Percentiles rank a stretch among this genome's conserved stretches.
phyloP scores from a whole-genome alignment of 1,140 invertebrate species.

The Marisa cornuarietis region DNA sequence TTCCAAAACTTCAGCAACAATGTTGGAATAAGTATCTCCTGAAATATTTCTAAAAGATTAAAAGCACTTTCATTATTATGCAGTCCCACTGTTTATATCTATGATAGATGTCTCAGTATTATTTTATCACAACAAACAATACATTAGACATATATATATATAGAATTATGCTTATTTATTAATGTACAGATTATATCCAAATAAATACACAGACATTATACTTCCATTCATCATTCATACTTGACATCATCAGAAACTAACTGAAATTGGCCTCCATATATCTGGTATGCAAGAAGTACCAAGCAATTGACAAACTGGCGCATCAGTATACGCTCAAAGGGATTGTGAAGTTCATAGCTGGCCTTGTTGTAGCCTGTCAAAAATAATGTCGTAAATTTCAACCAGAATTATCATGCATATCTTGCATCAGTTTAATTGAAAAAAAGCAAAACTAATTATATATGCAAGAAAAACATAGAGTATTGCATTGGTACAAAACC shows the following conservation, averaged over 20 bases:
- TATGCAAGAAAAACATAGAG: neutral
- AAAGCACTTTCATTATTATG: too few species aligned
- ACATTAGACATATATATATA: neutral
- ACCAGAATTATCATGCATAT: too few species aligned
- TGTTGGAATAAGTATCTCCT: too few species aligned
- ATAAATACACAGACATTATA: neutral
- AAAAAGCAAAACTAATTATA: neutral
- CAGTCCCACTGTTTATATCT: too few species aligned
- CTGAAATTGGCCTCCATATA: slow-evolving; percentile 55
- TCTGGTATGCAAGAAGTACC: slow-evolving; percentile 58
- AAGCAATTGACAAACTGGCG: slow-evolving; percentile 63
- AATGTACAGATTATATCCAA: neutral
- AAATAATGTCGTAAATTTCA: slow-evolving; percentile 4
- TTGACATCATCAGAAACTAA: slow-evolving; percentile 28
- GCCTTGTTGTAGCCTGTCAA: slow-evolving; percentile 49
- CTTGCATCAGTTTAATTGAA: neutral
- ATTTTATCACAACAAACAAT: neutral
- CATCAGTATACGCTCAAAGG: slow-evolving; percentile 62
- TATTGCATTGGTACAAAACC: neutral
- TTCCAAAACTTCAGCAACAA: too few species aligned
- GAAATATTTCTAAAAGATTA: too few species aligned
- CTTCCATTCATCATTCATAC: neutral
- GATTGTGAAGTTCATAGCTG: slow-evolving; percentile 59
- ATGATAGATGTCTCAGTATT: too few species aligned
- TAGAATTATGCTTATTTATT: neutral